Base-by-base conservation (phyloP, 2,888 invertebrate species). In the Melinopterus prodromus region DNA sequence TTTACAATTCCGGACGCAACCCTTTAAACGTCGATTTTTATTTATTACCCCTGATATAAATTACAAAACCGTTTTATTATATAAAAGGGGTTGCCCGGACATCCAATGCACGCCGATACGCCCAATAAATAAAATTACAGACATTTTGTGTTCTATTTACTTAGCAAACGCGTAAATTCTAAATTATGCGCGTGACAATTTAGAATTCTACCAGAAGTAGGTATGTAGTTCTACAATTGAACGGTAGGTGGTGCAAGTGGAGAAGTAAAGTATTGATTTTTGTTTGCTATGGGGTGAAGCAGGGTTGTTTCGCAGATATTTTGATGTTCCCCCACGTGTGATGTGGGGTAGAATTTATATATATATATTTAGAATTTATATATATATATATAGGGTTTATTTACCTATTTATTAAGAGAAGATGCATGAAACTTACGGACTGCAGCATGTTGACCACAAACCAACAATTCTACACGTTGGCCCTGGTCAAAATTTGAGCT, bases 391-490 rank as follows among this genome's bases (percentile, higher is more conserved):
- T 2, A 26, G 26, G 26, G 26, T 1, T 26, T 26, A 26, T 26
- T 26, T 53, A 53, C 53, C 9, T 53, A 9, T 53, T 53, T 7
- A 9, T 9, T 53, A 53, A 1, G 53, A 53, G 53, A 53, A 53
- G 53, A 53, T 53, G 53, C 53, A 53, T 15, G 86, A 86, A 80
- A 77, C 77, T 76, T 80, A 77, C 26, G 89, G 89, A 16, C 84
- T 89, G 3, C 86, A 87, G 80, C 88, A 88, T n/a, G 89, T 89
- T 82, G 88, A 87, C 83, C 87, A 87, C 77, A 84, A 88, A 70
- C 86, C 89, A 6, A 85, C 86, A 37, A 86, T 88, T 77, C 82
- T 90, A n/a, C 86, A 86, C 69, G 88, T 89, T 16, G 86, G 87
- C 16, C 88, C 88, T 0, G 87, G 86, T 36, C 80, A 81, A n/a